These are phyloP conservation scores for Eudyptes chrysolophus DNA, from an alignment of 2,113 vertebrate species.

Conservation along the genomic window DNA sequence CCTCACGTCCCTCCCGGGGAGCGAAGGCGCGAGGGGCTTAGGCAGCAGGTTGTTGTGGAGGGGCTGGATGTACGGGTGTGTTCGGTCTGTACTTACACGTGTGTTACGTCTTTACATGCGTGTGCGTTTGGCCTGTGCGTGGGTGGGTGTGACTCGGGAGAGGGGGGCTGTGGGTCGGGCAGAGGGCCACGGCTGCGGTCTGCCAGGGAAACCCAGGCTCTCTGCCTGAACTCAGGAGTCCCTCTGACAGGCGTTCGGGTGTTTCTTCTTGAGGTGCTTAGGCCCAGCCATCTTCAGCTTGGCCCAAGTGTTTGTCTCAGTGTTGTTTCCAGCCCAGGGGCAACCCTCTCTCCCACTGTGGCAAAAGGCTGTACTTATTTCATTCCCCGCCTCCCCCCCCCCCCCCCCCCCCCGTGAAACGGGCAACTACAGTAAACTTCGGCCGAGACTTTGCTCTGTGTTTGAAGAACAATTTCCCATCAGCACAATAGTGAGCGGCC, in stretches of 20 bases:
- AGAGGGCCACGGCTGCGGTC: background rate
- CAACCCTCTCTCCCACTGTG: background rate
- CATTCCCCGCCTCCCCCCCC: too few species aligned
- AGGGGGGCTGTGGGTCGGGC: too few species aligned
- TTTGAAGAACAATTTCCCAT: background rate
- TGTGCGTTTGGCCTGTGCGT: fast-evolving
- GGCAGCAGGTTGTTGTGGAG: fast-evolving
- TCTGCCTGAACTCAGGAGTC: fast-evolving
- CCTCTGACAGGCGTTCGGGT: fast-evolving
- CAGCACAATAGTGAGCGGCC: background rate
- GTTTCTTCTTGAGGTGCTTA: background rate
- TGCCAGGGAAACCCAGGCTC: background rate
- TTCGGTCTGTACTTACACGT: fast-evolving
- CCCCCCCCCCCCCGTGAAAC: background rate
- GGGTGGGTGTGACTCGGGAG: fast-evolving
- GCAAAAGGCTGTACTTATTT: background rate
- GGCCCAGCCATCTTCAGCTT: background rate
- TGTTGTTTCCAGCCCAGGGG: background rate
- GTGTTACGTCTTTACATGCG: fast-evolving
- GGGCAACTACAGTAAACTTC: background rate
- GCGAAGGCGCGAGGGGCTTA: fast-evolving
- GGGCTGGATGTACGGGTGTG: fast-evolving
- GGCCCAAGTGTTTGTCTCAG: background rate
- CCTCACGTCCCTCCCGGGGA: fast-evolving
- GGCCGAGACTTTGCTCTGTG: background rate